phyloP scores from a whole-genome alignment of 2,888 invertebrate species.

The Buathra laborator region DNA sequence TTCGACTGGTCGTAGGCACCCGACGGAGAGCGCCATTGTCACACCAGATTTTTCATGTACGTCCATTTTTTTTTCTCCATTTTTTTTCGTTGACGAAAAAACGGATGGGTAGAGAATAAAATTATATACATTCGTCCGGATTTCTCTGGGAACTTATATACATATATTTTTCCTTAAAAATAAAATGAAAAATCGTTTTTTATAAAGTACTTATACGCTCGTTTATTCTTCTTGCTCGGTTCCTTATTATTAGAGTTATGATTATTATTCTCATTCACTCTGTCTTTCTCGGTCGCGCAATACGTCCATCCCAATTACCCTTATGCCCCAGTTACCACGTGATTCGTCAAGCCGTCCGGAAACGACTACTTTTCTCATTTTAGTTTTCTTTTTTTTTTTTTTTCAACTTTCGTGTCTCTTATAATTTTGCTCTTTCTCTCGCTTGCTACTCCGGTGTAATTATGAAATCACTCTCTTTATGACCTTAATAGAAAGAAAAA shows the following conservation, averaged over 20 bases:
- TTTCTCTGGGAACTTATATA: not conserved
- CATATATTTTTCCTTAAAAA: constrained; percentile 11
- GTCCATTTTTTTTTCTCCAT: not conserved
- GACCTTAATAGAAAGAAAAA: constrained; percentile 68
- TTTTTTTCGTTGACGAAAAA: not conserved
- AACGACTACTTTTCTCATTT: constrained; percentile 69
- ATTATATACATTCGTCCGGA: constrained; percentile 3
- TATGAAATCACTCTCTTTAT: constrained; percentile 69
- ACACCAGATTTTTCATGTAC: constrained; percentile 13
- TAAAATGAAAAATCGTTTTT: constrained; percentile 13
- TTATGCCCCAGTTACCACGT: constrained; percentile 69
- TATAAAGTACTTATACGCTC: constrained; percentile 13
- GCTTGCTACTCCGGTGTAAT: constrained; percentile 56
- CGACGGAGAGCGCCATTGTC: constrained; percentile 3
- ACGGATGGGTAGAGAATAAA: constrained; percentile 26
- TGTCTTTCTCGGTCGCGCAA: constrained; percentile 57
- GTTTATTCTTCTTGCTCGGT: constrained; percentile 25
- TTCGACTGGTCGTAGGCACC: not conserved
- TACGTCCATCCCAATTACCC: constrained; percentile 70
- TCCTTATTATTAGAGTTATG: constrained; percentile 54
- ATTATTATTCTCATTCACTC: constrained; percentile 42
- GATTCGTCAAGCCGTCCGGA: constrained; percentile 68
- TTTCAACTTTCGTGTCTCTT: constrained; percentile 54
- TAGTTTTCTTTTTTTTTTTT: constrained; percentile 50
- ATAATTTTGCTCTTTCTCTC: constrained; percentile 50